Evolutionary conservation across 1,140 invertebrate species (phyloP).

Genomic region (Pemphigus obesinymphae): DNA sequence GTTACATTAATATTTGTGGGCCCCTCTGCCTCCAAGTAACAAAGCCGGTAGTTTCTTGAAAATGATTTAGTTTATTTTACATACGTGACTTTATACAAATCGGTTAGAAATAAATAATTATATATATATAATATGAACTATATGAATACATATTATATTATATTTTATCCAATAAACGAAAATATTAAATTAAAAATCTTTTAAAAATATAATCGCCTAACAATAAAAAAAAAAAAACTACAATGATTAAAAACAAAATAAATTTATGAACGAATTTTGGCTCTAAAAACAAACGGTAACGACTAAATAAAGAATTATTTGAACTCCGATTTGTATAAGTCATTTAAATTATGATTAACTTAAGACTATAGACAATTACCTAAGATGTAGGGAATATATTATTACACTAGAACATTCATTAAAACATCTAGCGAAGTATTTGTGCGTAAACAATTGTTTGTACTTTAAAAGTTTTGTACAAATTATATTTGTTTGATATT

Average conservation of each 20-base stretch:
- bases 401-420: neutral
- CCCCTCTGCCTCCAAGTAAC: slow-evolving; percentile 54
- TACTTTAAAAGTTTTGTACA: neutral
- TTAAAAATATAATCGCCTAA: neutral
- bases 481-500: neutral
- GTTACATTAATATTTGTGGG: slow-evolving; percentile 43
- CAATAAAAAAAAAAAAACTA: neutral
- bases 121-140: neutral
- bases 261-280: neutral
- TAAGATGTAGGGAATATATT: too few relatives aligned
- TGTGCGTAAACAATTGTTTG: neutral
- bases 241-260: neutral
- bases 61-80: slow-evolving; percentile 12
- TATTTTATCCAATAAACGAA: neutral
- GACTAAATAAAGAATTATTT: neutral
- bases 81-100: slow-evolving; percentile 23
- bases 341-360: slow-evolving; percentile 7
- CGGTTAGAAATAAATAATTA: neutral
- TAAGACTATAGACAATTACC: slow-evolving; percentile 8
- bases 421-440: slow-evolving; percentile 23
- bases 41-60: slow-evolving; percentile 44
- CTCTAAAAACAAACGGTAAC: neutral
- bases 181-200: neutral
- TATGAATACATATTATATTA: neutral
- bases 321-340: slow-evolving; percentile 32